Base-by-base conservation (phyloP, 2,888 invertebrate species). In the Troides aeacus region DNA sequence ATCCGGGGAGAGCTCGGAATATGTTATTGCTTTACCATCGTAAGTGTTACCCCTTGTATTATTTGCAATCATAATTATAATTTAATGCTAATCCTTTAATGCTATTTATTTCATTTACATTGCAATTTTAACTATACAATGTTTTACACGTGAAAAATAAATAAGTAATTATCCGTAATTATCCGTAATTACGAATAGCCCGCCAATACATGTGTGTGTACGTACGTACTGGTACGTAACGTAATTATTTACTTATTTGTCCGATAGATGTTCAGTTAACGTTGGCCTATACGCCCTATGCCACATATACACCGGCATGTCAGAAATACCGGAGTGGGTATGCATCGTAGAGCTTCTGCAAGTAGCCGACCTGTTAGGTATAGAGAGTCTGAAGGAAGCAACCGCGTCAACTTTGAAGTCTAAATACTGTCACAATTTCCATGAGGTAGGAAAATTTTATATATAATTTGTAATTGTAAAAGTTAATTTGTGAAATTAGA, bases 401-500 rank as follows among this genome's bases (percentile, higher is more conserved):
- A 97, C 98, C 1, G 96, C 96, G 81, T 96, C 97, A 78, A 97
- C 97, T 0, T 91, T 99, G 50, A 97, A 97, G 87, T 95, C 95
- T 24, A 97, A 97, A 85, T 97, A 97, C 85, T 99, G 98, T 83
- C 99, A 99, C 86, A 96, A 97, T 85, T 99, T 99, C 85, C 99
- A 99, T 83, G 96, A 96, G 93, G 96, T 58, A 53, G 42, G 17
- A 5, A 2, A 53, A 53, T 17, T 18, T 53, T 17, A 17, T 7
- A 17, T 7, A 39, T 10, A 8, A 39, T 10, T 39, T 39, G 10
- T 8, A 39, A 39, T 8, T 39, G 39, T 6, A 39, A 39, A 36
- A 39, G 39, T 39, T 39, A 0, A 39, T 0, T 36, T 5, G 7
- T 7, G 0, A 36, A 36, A 36, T 5, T 36, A 7, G 7, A 8